Conservation (phyloP, 2,113 vertebrate genomes). For the Myrmophylax atrothorax region DNA sequence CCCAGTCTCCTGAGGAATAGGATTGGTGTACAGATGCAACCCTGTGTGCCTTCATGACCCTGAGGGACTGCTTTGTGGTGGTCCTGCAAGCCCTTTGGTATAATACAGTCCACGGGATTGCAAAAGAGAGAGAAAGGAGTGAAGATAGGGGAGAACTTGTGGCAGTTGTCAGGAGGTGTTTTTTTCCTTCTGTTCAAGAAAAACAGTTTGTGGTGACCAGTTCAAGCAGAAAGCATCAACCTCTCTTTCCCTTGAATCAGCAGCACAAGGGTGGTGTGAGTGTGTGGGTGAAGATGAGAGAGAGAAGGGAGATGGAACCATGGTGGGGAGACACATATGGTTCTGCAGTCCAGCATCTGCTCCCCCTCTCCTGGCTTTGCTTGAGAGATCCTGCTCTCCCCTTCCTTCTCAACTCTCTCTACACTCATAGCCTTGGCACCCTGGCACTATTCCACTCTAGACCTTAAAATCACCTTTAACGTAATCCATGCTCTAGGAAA, state of each 20-base stretch:
- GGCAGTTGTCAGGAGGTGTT: not conserved
- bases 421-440: not conserved
- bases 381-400: not conserved
- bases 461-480: not conserved
- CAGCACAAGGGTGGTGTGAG: conserved; percentile 45
- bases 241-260: conserved; percentile 60
- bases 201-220: conserved; percentile 60
- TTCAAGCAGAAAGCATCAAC: conserved; percentile 31
- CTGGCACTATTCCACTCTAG: not conserved
- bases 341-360: not conserved
- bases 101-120: not conserved
- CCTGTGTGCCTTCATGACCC: not conserved
- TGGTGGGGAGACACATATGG: not conserved
- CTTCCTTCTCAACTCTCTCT: not conserved
- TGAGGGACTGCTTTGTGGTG: not conserved
- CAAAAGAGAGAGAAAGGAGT: not conserved
- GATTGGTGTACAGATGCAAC: not conserved
- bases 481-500: fast-evolving
- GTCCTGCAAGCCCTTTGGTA: not conserved
- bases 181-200: conserved; percentile 50
- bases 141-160: not conserved
- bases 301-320: not conserved
- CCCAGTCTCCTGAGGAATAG: not conserved
- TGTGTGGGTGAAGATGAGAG: conserved; percentile 17
- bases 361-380: not conserved